Conservation (phyloP, 1,140 invertebrate species). For the Lordiphosa mommai region DNA sequence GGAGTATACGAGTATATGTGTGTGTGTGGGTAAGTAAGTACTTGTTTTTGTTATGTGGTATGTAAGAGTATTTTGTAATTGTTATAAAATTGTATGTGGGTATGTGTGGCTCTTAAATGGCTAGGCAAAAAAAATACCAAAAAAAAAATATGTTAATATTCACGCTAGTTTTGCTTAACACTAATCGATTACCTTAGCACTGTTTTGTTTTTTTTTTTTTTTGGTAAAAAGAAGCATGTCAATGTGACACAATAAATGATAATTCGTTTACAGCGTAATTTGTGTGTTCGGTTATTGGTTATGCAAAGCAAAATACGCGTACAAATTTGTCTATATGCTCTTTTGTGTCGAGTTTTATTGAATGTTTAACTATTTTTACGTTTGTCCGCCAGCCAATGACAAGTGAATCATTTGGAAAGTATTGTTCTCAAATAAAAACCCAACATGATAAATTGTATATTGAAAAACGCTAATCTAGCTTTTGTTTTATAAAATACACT, state of each 20-base stretch:
- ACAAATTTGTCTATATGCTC: constrained; percentile 21
- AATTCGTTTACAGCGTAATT: constrained; percentile 51
- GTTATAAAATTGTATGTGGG: constrained; percentile 6
- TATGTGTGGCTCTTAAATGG: constrained; percentile 18
- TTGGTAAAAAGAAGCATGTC: constrained; percentile 52
- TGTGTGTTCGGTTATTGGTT: constrained; percentile 13
- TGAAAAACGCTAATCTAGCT: too few relatives aligned
- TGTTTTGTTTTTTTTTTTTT: constrained; percentile 2
- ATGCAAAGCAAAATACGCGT: constrained; percentile 30
- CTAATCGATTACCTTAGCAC: constrained; percentile 5
- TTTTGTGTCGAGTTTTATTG: constrained; percentile 4
- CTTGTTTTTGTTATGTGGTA: constrained; percentile 9
- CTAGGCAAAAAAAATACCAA: constrained; percentile 27
- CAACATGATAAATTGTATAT: too few relatives aligned
- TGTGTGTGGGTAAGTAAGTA: constrained; percentile 8
- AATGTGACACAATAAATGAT: constrained; percentile 61
- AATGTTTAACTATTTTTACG: constrained; percentile 5
- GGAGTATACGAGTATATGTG: neutral
- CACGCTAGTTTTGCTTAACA: neutral
- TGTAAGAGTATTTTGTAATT: constrained; percentile 27
- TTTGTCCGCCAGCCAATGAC: too few relatives aligned
- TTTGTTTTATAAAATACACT: too few relatives aligned
- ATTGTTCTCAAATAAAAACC: too few relatives aligned
- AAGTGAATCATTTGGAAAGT: too few relatives aligned
- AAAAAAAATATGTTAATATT: constrained; percentile 14